Percentiles rank a stretch among this genome's conserved stretches.
phyloP scores from a whole-genome alignment of 37 sponge, comb jelly and placozoan genomes.

The Chondrilla cf. caribensis region DNA sequence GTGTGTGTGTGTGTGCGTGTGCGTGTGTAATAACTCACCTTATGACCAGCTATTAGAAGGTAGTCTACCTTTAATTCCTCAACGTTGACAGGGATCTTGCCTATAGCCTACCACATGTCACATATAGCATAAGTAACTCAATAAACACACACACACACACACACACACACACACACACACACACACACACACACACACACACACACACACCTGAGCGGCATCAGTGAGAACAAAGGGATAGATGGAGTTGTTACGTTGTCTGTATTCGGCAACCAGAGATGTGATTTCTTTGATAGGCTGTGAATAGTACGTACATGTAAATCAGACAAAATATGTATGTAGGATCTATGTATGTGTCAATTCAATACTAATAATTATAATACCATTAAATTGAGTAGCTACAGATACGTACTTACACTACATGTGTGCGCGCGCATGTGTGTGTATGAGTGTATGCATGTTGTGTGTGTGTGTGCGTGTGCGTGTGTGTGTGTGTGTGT shows the following conservation, averaged over 20 bases:
- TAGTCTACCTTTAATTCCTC: constrained; percentile 74
- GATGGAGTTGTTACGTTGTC: not conserved
- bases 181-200: not conserved
- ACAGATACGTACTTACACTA: no score
- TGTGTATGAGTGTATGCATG: no score
- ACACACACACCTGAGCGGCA: constrained; percentile 48
- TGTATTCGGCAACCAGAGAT: not conserved
- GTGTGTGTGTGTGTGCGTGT: constrained; percentile 20
- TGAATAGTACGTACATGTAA: not conserved
- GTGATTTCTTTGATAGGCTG: constrained; percentile 17
- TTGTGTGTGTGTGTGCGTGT: no score
- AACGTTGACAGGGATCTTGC: constrained; percentile 83
- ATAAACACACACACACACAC: not conserved
- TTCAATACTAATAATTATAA: no score
- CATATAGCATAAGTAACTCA: not conserved
- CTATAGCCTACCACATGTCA: constrained; percentile 70
- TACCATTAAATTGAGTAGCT: no score
- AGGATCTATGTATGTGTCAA: no score
- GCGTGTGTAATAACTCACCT: constrained; percentile 21
- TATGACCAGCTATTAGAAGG: constrained; percentile 85
- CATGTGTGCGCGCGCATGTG: no score
- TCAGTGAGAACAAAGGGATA: constrained; percentile 43
- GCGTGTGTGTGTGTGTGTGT: no score
- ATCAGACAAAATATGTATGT: not conserved
- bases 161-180: not conserved